Evolutionary conservation across 2,113 vertebrate genomes (phyloP).

Genomic region (Silurus glanis): DNA sequence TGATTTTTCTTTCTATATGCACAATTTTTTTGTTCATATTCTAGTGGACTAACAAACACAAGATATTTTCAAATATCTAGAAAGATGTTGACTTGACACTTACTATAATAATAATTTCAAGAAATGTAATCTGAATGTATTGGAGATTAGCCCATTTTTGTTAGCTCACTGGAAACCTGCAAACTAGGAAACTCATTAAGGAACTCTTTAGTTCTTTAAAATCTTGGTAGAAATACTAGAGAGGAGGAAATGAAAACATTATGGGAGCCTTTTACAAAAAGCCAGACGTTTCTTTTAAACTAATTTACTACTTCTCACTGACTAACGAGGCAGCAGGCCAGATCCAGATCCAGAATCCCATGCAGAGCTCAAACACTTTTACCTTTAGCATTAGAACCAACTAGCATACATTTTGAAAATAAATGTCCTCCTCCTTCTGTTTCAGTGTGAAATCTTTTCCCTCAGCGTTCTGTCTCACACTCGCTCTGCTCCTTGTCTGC

Average conservation of each 20-base stretch:
- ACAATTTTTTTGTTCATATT: background rate
- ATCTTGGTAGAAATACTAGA: background rate
- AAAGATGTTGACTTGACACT: background rate
- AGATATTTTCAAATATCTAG: background rate
- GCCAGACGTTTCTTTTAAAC: too few relatives aligned
- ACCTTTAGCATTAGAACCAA: conserved; percentile 3
- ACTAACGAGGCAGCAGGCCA: background rate
- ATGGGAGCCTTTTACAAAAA: background rate
- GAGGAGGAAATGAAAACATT: background rate
- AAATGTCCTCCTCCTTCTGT: background rate
- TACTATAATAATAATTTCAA: background rate
- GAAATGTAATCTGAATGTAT: background rate
- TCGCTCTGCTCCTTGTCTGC: background rate
- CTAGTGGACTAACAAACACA: background rate
- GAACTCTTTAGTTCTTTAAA: background rate
- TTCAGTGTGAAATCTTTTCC: background rate
- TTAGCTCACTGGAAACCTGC: too few relatives aligned
- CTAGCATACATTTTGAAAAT: background rate
- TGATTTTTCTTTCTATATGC: background rate
- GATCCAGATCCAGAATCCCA: background rate
- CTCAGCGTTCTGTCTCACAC: conserved; percentile 2
- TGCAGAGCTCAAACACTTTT: background rate
- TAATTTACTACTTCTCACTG: background rate
- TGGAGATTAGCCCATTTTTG: background rate
- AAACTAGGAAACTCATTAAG: background rate